Evolutionary conservation across 2,113 vertebrate species (phyloP), one percentile per base, ranked within the genome.

Genomic region (Alligator sinensis): DNA sequence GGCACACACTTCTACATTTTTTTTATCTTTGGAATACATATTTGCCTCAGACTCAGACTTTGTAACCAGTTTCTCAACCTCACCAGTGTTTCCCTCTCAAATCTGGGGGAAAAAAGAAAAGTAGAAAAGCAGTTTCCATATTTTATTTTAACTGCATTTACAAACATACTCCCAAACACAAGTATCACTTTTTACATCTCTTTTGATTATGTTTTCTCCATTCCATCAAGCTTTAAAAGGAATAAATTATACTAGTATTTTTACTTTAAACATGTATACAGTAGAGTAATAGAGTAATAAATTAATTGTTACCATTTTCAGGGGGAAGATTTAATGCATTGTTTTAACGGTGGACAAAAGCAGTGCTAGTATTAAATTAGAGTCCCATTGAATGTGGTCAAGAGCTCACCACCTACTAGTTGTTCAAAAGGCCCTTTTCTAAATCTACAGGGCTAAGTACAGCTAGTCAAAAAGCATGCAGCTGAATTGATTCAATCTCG

Each of bases 1-100:
- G 59, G 17, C 86, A 55, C 17, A 77, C 47, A 27, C 54, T 57
- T 16, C 17, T 30, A 82, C 47, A 54, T 72, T 77, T 78, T 77
- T 78, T 82, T 84, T 76, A 24, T 21, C 61, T 1, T 91, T 13
- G 38, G 66, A 96, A 84, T 28, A 95, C 34, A 93, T 93, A 91
- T 82, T 90, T 66, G n/a, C 30, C 86, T n/a, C 63, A 88, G 79
- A 57, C 89, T 66, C 72, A 2, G 1, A 60, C 82, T 60, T 63
- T 47, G 84, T 87, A 87, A 77, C 58, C 70, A 17, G 70, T 15
- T 54, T 88, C 91, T 90, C 88, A 92, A 62, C 77, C 61, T 66
- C 60, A 21, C 84, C 1, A 14, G 27, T 94, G 2, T 84, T 95
- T 86, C 15, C 47, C 4, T 57, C 38, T n/a, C 28, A 62, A 80